A percentile compares a stretch with the other conserved stretches of the same genome.
Conservation (phyloP, 1,140 invertebrate genomes). For the Drosophila nigrodunni region DNA sequence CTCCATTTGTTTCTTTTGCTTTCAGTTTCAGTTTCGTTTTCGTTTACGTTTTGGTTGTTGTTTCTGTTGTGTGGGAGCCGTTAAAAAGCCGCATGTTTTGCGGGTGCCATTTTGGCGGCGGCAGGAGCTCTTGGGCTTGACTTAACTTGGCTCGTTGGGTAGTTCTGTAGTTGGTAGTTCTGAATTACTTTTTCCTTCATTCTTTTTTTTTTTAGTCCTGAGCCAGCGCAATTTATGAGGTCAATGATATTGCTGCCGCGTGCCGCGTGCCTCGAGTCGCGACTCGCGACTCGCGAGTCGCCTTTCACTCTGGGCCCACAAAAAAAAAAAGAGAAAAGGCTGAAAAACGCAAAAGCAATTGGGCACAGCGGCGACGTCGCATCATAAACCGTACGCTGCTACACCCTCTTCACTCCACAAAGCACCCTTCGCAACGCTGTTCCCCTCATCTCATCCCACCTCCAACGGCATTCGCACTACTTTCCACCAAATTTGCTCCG, state of each 20-base stretch:
- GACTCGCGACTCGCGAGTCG: neutral
- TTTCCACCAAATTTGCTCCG: neutral
- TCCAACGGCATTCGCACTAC: neutral
- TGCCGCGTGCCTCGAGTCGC: slow-evolving; percentile 4
- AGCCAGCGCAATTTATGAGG: slow-evolving; percentile 73
- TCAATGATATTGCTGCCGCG: slow-evolving; percentile 77
- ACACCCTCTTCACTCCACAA: neutral
- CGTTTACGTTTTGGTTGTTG: neutral
- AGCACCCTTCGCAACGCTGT: neutral
- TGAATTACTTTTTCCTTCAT: too few species aligned
- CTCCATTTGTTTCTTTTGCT: slow-evolving; percentile 39
- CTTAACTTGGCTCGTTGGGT: slow-evolving; percentile 6
- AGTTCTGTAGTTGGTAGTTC: slow-evolving; percentile 4
- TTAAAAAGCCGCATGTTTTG: slow-evolving; percentile 62
- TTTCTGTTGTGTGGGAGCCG: slow-evolving; percentile 11
- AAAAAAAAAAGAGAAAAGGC: neutral
- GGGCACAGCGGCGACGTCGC: slow-evolving; percentile 68
- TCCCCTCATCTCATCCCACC: neutral
- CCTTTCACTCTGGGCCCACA: slow-evolving; percentile 26
- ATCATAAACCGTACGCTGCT: slow-evolving; percentile 37
- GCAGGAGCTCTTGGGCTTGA: neutral
- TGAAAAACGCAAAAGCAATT: slow-evolving; percentile 46
- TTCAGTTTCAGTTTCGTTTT: slow-evolving; percentile 29
- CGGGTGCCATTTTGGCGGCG: slow-evolving; percentile 59
- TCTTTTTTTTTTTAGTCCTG: slow-evolving; percentile 1